phyloP scores from a whole-genome alignment of 1,140 invertebrate genomes.

The Drosophila willistoni region DNA sequence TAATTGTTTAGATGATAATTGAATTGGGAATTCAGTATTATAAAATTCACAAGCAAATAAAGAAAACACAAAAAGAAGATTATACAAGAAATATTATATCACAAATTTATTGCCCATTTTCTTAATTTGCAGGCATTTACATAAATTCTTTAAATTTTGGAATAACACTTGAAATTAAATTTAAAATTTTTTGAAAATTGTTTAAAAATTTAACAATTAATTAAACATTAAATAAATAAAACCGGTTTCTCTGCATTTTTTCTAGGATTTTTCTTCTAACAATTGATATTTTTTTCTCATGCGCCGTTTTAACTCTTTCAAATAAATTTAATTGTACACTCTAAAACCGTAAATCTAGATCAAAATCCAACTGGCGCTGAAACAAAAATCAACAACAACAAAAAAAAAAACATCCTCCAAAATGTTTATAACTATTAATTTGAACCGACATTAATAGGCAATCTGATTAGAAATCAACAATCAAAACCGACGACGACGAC shows the following conservation, averaged over 20 bases:
- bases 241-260: neutral
- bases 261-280: neutral
- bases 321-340: neutral
- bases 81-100: neutral
- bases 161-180: too few species aligned
- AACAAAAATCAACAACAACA: neutral
- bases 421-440: conserved; percentile 30
- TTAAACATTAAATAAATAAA: neutral
- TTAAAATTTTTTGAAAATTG: too few species aligned
- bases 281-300: neutral
- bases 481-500: conserved; percentile 1
- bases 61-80: neutral
- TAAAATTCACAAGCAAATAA: neutral
- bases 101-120: neutral
- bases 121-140: too few species aligned
- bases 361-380: neutral
- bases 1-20: conserved; percentile 4
- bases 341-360: neutral
- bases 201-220: too few species aligned
- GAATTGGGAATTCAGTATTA: neutral
- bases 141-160: too few species aligned
- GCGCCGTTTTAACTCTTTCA: neutral
- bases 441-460: conserved; percentile 27
- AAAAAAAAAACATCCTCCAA: neutral
- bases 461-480: conserved; percentile 31